These are phyloP conservation scores for Phenganax stokvisi DNA, from an alignment of 92 coral and sea anemone genomes.

Conservation along the genomic window DNA sequence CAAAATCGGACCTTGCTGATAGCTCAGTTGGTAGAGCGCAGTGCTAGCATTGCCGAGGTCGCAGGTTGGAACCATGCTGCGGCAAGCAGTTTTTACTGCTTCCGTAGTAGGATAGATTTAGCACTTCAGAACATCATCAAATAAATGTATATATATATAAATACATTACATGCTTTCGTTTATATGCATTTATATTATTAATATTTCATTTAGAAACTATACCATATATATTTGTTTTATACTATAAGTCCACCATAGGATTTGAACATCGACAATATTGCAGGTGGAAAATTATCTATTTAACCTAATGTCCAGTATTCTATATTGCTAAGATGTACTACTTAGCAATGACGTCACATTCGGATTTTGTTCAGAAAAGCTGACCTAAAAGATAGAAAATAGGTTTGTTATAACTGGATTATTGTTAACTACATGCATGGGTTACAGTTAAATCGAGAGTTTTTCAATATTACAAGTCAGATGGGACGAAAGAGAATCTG, in stretches of 20 bases:
- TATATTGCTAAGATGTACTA: neutral
- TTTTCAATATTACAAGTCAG: no score
- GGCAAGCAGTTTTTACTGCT: no score
- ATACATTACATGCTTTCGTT: slow-evolving; percentile 12
- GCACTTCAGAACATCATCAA: no score
- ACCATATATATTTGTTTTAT: neutral
- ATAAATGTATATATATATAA: neutral
- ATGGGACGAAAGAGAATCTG: no score
- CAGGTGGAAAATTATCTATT: neutral
- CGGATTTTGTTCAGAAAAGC: slow-evolving; percentile 31
- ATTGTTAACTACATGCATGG: no score
- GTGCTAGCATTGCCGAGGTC: no score
- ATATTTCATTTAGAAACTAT: slow-evolving; percentile 8
- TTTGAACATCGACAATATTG: neutral
- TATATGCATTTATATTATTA: slow-evolving; percentile 15
- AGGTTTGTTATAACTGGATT: neutral
- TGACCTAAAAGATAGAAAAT: neutral
- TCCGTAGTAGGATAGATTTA: no score
- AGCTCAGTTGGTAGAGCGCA: no score
- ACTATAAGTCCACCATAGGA: neutral
- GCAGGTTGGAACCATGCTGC: no score
- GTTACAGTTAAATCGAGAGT: no score
- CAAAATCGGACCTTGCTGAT: no score
- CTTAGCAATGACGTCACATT: slow-evolving; percentile 33
- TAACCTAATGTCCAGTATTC: neutral